phyloP scores from a whole-genome alignment of 2,888 invertebrate genomes.

The Endotricha flammealis region DNA sequence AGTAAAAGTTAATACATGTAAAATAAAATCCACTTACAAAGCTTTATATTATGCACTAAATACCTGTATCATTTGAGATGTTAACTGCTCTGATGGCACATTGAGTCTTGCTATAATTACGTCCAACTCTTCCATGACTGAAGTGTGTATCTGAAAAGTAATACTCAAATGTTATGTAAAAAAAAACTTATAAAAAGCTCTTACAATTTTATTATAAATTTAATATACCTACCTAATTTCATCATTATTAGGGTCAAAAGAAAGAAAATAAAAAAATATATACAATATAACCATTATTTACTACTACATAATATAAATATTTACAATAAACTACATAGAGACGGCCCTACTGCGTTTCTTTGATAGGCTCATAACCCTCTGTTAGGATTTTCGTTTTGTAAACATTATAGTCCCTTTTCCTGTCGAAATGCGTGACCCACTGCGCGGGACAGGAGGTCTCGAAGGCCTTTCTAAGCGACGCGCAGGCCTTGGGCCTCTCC shows the following conservation, averaged over 20 bases:
- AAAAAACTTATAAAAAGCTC: conserved; percentile 14
- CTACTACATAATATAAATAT: conserved; percentile 65
- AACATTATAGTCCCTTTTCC: conserved; percentile 90
- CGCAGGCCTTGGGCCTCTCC: conserved; percentile 78
- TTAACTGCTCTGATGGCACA: conserved; percentile 31
- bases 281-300: too few species aligned
- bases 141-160: background rate
- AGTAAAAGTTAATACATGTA: background rate
- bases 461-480: conserved; percentile 83
- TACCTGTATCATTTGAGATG: conserved; percentile 46
- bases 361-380: conserved; percentile 90
- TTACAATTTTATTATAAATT: conserved; percentile 10
- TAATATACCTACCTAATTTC: too few species aligned
- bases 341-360: conserved; percentile 52
- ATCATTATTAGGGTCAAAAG: too few species aligned
- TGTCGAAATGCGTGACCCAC: conserved; percentile 97
- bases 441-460: conserved; percentile 88
- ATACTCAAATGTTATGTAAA: too few species aligned
- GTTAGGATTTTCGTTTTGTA: conserved; percentile 93
- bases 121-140: conserved; percentile 35
- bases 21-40: conserved; percentile 2
- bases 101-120: conserved; percentile 26
- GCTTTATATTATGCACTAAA: conserved; percentile 13
- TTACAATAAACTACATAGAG: conserved; percentile 48
- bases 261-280: too few species aligned